These are phyloP conservation scores for Synergus laeviventris DNA, from an alignment of 2,888 invertebrate genomes.

Conservation along the genomic window DNA sequence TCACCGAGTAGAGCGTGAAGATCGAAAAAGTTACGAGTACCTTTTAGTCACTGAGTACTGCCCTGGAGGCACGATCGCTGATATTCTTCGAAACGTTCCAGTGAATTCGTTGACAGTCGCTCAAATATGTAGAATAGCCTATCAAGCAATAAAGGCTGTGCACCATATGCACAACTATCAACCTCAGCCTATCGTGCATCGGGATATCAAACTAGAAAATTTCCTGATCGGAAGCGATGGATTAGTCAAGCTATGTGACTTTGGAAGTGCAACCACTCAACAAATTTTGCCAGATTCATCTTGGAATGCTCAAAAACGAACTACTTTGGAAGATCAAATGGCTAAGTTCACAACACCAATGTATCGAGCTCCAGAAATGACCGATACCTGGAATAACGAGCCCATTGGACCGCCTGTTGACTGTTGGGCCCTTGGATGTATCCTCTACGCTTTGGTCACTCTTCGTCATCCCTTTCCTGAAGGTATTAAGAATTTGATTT, in stretches of 20 bases:
- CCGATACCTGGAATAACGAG: slow-evolving; percentile 97
- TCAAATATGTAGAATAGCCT: slow-evolving; percentile 89
- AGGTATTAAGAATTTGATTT: slow-evolving; percentile 75
- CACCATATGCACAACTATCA: slow-evolving; percentile 94
- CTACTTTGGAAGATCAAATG: slow-evolving; percentile 94
- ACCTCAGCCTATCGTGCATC: slow-evolving; percentile 92
- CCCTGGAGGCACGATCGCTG: slow-evolving; percentile 81
- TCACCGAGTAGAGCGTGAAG: slow-evolving; percentile 73
- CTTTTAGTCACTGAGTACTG: slow-evolving; percentile 95
- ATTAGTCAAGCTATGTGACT: slow-evolving; percentile 95
- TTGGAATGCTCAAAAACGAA: slow-evolving; percentile 95
- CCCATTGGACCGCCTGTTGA: slow-evolving; percentile 94
- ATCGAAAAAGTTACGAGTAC: slow-evolving; percentile 82
- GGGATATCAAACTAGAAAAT: slow-evolving; percentile 98
- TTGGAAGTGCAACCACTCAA: slow-evolving; percentile 95
- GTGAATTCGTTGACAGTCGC: slow-evolving; percentile 80
- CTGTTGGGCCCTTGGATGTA: slow-evolving; percentile 98
- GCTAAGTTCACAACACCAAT: slow-evolving; percentile 91
- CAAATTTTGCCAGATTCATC: slow-evolving; percentile 88
- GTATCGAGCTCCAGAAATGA: slow-evolving; percentile 99
- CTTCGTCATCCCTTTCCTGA: slow-evolving; percentile 98
- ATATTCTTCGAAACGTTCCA: slow-evolving; percentile 66
- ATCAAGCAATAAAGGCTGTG: slow-evolving; percentile 93
- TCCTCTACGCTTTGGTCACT: slow-evolving; percentile 93
- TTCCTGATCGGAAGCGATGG: slow-evolving; percentile 92